These are phyloP conservation scores for Criorhina ranunculi DNA, from an alignment of 2,888 invertebrate genomes.

Conservation along the genomic window DNA sequence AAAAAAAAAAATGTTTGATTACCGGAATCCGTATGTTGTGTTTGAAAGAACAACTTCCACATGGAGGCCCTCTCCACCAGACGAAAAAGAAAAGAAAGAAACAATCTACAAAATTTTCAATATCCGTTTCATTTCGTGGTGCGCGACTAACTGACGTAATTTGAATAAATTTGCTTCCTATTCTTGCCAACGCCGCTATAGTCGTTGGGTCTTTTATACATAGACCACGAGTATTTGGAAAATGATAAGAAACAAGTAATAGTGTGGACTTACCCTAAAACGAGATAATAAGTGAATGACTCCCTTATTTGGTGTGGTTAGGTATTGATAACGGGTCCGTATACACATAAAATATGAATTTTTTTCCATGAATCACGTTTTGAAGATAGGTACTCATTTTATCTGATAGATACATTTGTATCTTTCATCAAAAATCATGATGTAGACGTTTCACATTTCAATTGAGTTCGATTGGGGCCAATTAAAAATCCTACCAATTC, in stretches of 20 bases:
- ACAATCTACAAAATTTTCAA: slow-evolving; percentile 62
- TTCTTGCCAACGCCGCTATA: neutral
- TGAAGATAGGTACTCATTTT: slow-evolving; percentile 40
- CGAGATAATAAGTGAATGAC: slow-evolving; percentile 61
- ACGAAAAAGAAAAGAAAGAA: neutral
- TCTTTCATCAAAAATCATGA: slow-evolving; percentile 56
- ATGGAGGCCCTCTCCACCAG: slow-evolving; percentile 36
- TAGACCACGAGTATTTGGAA: slow-evolving; percentile 11
- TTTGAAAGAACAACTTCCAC: slow-evolving; percentile 45
- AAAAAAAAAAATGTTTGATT: slow-evolving; percentile 12
- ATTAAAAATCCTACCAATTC: slow-evolving; percentile 78
- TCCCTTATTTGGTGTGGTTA: slow-evolving; percentile 51
- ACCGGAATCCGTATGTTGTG: slow-evolving; percentile 14
- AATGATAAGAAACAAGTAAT: slow-evolving; percentile 42
- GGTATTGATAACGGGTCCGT: slow-evolving; percentile 59
- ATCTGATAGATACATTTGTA: slow-evolving; percentile 54
- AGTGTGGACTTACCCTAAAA: slow-evolving; percentile 63
- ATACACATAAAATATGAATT: slow-evolving; percentile 15
- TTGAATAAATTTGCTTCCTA: slow-evolving; percentile 66
- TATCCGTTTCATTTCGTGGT: slow-evolving; percentile 55
- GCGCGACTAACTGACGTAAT: slow-evolving; percentile 64
- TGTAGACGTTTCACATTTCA: slow-evolving; percentile 73
- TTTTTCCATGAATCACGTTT: slow-evolving; percentile 47
- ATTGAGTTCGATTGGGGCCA: slow-evolving; percentile 82
- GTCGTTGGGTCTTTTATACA: neutral